Evolutionary conservation across 2,797 vertebrate species (phyloP).

Genomic region (Harpagifer antarcticus): DNA sequence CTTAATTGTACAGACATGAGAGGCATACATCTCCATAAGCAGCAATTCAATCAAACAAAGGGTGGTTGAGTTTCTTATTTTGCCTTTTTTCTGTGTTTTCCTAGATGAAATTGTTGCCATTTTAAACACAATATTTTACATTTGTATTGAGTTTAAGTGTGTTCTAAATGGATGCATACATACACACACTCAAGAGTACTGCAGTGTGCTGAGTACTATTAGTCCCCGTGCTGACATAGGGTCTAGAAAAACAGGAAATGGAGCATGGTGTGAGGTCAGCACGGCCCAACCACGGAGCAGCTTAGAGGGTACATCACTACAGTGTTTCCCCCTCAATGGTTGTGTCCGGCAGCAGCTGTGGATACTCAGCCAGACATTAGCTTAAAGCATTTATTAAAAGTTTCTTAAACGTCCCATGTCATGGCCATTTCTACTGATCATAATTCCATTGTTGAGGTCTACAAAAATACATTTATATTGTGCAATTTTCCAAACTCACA

Average conservation of each 20-base stretch:
- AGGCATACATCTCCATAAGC: no score
- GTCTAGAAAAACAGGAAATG: conserved; percentile 76
- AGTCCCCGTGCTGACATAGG: conserved; percentile 58
- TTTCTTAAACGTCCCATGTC: neutral
- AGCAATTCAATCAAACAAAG: no score
- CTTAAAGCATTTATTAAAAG: conserved; percentile 22
- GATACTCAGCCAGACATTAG: conserved; percentile 15
- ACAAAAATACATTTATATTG: no score
- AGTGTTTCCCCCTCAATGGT: conserved; percentile 43
- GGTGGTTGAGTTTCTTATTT: no score
- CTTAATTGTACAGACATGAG: no score
- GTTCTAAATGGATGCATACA: conserved; percentile 24
- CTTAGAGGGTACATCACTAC: conserved; percentile 46
- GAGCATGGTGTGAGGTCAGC: conserved; percentile 77
- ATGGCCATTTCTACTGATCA: no score
- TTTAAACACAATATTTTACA: neutral
- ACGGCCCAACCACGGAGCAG: conserved; percentile 60
- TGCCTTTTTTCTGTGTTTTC: no score
- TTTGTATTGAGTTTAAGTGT: conserved; percentile 13
- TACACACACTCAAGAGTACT: conserved; percentile 18
- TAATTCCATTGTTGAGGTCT: no score
- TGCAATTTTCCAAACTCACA: no score
- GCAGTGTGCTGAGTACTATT: conserved; percentile 35
- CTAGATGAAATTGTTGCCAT: conserved; percentile 16
- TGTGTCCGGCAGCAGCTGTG: conserved; percentile 26